Conservation (phyloP, 2,113 vertebrate genomes). For the Hemibates koningsi region DNA sequence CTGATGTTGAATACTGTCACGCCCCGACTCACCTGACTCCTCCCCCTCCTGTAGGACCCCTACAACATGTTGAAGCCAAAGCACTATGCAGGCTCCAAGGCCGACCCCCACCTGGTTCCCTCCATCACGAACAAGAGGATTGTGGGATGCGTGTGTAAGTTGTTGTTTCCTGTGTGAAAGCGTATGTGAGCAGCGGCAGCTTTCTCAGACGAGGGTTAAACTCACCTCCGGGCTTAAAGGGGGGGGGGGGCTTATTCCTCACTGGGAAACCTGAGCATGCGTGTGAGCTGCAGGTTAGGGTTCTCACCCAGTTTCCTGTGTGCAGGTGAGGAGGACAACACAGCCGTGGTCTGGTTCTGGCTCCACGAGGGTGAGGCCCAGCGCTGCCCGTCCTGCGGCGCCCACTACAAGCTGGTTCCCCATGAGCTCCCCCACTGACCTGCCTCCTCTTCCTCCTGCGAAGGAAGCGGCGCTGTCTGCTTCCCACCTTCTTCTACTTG, state of each 20-base stretch:
- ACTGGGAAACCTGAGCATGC: neutral
- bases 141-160: slow-evolving; percentile 5
- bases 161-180: neutral
- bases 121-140: slow-evolving; percentile 16
- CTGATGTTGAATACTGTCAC: neutral
- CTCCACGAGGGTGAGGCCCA: slow-evolving; percentile 82
- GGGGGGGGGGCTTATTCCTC: neutral
- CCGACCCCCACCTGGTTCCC: neutral
- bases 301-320: neutral
- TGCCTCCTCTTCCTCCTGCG: neutral
- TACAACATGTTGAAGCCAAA: slow-evolving; percentile 7
- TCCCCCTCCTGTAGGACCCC: neutral
- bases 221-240: fast-evolving
- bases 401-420: slow-evolving; percentile 81
- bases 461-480: neutral
- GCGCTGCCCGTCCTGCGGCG: slow-evolving; percentile 82
- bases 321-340: slow-evolving; percentile 88
- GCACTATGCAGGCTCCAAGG: neutral
- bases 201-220: neutral
- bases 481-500: neutral
- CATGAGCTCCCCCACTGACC: slow-evolving; percentile 70
- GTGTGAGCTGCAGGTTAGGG: neutral
- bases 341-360: slow-evolving; percentile 83
- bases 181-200: fast-evolving
- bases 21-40: fast-evolving